These are phyloP conservation scores for Nemotelus pantherinus DNA, from an alignment of 2,888 invertebrate genomes.

Conservation along the genomic window DNA sequence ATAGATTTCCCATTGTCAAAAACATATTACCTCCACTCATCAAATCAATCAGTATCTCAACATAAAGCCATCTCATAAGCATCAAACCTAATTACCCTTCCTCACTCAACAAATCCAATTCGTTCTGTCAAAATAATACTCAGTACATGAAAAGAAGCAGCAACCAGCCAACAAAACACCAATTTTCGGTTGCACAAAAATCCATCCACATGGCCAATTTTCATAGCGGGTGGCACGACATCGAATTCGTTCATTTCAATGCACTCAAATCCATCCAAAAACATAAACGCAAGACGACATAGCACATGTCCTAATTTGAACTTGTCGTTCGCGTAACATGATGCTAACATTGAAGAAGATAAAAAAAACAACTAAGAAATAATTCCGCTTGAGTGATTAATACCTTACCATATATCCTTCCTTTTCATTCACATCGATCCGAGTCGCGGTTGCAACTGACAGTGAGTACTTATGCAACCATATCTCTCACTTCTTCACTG, in stretches of 20 bases:
- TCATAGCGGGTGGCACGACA: slow-evolving; percentile 15
- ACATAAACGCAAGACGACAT: background rate
- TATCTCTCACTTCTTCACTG: too few species aligned
- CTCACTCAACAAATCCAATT: slow-evolving; percentile 3
- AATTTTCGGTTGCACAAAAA: background rate
- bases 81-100: too few species aligned
- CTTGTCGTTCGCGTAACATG: background rate
- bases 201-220: slow-evolving; percentile 5
- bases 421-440: background rate
- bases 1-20: too few species aligned
- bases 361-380: background rate
- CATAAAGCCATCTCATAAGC: too few species aligned
- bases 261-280: background rate
- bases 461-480: background rate
- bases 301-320: slow-evolving; percentile 11
- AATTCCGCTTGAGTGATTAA: slow-evolving; percentile 24
- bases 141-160: background rate
- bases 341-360: background rate
- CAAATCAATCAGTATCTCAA: too few species aligned
- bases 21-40: too few species aligned
- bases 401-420: background rate
- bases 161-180: background rate
- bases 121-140: background rate
- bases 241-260: background rate
- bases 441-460: background rate